Conservation (phyloP, 1,140 invertebrate species). For the Piezodorus guildinii region DNA sequence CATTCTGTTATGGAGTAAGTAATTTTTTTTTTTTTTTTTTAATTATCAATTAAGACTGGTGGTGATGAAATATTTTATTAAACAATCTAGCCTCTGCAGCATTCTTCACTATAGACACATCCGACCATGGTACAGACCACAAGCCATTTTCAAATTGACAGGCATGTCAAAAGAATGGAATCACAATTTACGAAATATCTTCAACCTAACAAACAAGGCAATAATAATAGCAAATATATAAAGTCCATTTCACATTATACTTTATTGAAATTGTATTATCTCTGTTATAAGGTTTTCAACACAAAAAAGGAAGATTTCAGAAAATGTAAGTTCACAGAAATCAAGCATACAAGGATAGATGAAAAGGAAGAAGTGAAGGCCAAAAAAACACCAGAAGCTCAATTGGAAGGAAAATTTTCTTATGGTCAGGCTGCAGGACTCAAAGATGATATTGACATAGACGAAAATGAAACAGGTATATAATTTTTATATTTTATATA, state of each 20-base stretch:
- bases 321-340: slow-evolving; percentile 29
- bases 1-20: slow-evolving; percentile 67
- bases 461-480: slow-evolving; percentile 54
- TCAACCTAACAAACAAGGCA: slow-evolving; percentile 67
- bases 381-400: slow-evolving; percentile 29
- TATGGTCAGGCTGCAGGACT: slow-evolving; percentile 59
- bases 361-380: slow-evolving; percentile 24
- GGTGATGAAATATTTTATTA: too few relatives aligned
- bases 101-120: slow-evolving; percentile 73
- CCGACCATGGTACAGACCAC: slow-evolving; percentile 69
- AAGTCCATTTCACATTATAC: too few relatives aligned
- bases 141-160: slow-evolving; percentile 68
- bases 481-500: too few relatives aligned
- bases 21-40: too few relatives aligned
- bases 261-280: background rate
- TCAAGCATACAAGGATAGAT: background rate
- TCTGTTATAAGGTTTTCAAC: slow-evolving; percentile 45
- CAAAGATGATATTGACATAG: slow-evolving; percentile 67
- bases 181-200: slow-evolving; percentile 63
- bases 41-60: too few relatives aligned
- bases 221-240: background rate
- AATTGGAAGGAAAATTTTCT: slow-evolving; percentile 50
- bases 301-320: slow-evolving; percentile 62
- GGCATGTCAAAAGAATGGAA: slow-evolving; percentile 64
- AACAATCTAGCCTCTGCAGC: slow-evolving; percentile 50